Evolutionary conservation across 2,888 invertebrate species (phyloP), one percentile per base, ranked within the genome.

Genomic region (Stomorhina lunata): DNA sequence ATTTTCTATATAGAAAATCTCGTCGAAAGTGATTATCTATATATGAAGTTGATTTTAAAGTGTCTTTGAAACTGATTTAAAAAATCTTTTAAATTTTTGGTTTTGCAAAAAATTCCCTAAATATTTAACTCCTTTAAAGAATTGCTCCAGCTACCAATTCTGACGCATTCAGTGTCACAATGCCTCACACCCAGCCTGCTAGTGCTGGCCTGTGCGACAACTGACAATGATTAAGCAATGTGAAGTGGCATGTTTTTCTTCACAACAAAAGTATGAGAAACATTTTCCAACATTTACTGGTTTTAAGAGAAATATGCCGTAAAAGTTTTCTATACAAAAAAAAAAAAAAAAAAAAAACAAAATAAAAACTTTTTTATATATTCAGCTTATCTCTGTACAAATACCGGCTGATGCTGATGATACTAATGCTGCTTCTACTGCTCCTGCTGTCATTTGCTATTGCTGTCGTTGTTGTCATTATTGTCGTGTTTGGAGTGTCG

Each of bases 271-370:
- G 63, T 37, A 80, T 69, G 45, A 55, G 29, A 61, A 69, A 68
- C 12, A 75, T 69, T 75, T 78, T 75, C 63, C 57, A 69, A 71
- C 79, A 79, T 78, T 82, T 66, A 43, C 73, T 59, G 78, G 57
- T 75, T 78, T 78, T 66, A 10, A 48, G 20, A 53, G 34, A 66
- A 79, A 71, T 76, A 72, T 82, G 79, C 82, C 79, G 66, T 69
- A 79, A 76, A 82, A 82, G 71, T 79, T 79, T 75, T 71, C 43
- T 53, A 61, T 55, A 65, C 61, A 79, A 68, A n/a, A n/a, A n/a
- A n/a, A n/a, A n/a, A n/a, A n/a, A n/a, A n/a, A n/a, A n/a, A n/a
- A n/a, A n/a, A n/a, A n/a, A n/a, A n/a, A n/a, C n/a, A n/a, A n/a
- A n/a, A 59, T n/a, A 17, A 15, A 75, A 50, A 66, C 45, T 71